These are phyloP conservation scores for Urosaurus nigricauda DNA, from an alignment of 2,797 vertebrate genomes.

Conservation along the genomic window DNA sequence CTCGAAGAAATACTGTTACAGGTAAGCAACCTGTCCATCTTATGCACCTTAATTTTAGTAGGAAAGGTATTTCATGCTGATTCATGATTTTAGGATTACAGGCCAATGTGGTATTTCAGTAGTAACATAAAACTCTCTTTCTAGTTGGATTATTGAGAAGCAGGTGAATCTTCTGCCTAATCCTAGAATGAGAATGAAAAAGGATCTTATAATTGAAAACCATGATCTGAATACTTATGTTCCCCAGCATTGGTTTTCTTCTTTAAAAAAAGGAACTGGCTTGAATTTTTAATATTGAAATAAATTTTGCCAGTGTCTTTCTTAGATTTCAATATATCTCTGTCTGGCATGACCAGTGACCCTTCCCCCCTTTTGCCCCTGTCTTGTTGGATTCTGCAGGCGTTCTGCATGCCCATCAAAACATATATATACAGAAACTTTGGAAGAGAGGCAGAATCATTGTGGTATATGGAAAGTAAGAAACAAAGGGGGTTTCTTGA, in stretches of 20 bases:
- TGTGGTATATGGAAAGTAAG: too few species aligned
- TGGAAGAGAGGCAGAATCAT: too few species aligned
- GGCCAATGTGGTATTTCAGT: conserved; percentile 32
- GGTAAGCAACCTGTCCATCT: too few species aligned
- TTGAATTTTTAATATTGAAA: conserved; percentile 64
- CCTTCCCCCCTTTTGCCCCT: neutral
- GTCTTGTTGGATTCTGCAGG: neutral
- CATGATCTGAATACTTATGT: conserved; percentile 57
- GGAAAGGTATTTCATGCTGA: conserved; percentile 4
- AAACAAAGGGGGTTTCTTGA: neutral
- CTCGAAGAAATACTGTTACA: too few species aligned
- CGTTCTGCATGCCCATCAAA: neutral
- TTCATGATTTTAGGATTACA: conserved; percentile 40
- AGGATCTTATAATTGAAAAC: conserved; percentile 61
- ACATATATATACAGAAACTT: too few species aligned
- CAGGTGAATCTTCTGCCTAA: conserved; percentile 50
- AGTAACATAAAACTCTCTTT: conserved; percentile 55
- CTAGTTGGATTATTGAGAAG: conserved; percentile 60
- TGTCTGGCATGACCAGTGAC: conserved; percentile 19
- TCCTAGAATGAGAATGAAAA: conserved; percentile 3
- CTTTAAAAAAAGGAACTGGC: neutral
- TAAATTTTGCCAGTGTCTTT: conserved; percentile 59
- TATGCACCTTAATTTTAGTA: neutral
- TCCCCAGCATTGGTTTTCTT: neutral
- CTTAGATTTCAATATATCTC: conserved; percentile 62